These are phyloP conservation scores for Boloria euphrosyne DNA, from an alignment of 2,888 invertebrate species.

Conservation along the genomic window DNA sequence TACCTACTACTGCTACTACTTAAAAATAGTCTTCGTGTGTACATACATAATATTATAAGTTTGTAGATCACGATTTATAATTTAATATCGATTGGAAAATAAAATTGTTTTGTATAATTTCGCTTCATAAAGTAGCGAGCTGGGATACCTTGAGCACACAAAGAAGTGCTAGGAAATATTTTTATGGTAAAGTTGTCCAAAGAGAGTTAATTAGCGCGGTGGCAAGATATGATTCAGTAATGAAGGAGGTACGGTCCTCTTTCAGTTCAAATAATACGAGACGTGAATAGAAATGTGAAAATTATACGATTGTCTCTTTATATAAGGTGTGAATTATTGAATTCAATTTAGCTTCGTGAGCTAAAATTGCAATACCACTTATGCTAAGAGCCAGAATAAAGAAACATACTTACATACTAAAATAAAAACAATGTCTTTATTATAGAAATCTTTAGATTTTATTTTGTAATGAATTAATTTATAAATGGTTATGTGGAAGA, in stretches of 20 bases:
- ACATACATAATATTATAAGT: no score
- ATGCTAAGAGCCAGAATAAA: constrained; percentile 7
- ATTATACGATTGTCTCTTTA: constrained; percentile 32
- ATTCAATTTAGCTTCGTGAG: constrained; percentile 31
- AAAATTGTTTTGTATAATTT: not conserved
- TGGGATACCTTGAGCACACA: not conserved
- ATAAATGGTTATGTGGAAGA: no score
- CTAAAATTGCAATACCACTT: constrained; percentile 6
- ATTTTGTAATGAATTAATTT: no score
- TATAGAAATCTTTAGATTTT: no score
- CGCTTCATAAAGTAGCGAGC: not conserved
- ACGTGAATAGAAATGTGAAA: constrained; percentile 36
- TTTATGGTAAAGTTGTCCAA: constrained; percentile 15
- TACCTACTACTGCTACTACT: no score
- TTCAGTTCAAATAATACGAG: constrained; percentile 31
- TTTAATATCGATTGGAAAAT: no score
- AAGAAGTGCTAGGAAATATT: not conserved
- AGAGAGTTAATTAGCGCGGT: constrained; percentile 25
- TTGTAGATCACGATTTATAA: no score
- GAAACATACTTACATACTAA: constrained; percentile 1
- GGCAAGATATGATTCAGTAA: constrained; percentile 29
- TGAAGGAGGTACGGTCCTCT: constrained; percentile 20
- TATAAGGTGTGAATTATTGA: constrained; percentile 35
- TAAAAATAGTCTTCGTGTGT: no score
- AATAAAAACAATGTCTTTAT: no score